These are phyloP conservation scores for Pelobates cultripes DNA, from an alignment of 2,797 vertebrate species.

Conservation along the genomic window DNA sequence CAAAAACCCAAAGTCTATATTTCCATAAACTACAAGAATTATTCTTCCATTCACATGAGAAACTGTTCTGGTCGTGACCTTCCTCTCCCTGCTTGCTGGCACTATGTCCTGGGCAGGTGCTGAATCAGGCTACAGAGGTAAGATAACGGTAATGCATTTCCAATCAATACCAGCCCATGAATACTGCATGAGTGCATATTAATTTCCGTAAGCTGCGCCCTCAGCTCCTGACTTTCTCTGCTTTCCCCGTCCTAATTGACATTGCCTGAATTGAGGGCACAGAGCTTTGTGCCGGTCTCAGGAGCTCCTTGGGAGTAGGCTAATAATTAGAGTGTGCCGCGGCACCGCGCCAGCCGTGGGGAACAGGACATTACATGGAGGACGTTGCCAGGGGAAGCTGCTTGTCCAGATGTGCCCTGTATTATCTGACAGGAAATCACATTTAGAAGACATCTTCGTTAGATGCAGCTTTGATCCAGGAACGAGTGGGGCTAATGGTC, in stretches of 20 bases:
- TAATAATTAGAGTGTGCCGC: constrained; percentile 9
- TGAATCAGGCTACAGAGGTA: constrained; percentile 31
- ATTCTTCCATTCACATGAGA: background rate
- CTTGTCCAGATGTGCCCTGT: constrained; percentile 11
- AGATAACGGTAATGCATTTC: constrained; percentile 41
- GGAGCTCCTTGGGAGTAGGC: background rate
- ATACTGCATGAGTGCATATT: constrained; percentile 43
- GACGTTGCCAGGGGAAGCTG: constrained; percentile 9
- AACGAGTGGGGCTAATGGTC: too few species aligned
- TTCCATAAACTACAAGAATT: background rate
- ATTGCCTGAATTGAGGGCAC: constrained; percentile 42
- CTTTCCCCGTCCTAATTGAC: constrained; percentile 35
- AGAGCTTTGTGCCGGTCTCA: constrained; percentile 5
- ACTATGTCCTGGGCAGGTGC: constrained; percentile 28
- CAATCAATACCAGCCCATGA: constrained; percentile 44
- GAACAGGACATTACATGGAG: constrained; percentile 10
- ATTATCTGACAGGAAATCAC: constrained; percentile 1
- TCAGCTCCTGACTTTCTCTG: constrained; percentile 25
- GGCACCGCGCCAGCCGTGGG: constrained; percentile 18
- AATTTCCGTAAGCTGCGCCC: constrained; percentile 34
- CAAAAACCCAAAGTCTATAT: background rate
- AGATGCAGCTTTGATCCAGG: background rate
- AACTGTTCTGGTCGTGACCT: constrained; percentile 14
- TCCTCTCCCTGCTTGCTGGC: background rate
- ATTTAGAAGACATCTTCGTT: background rate